Evolutionary conservation across 2,888 invertebrate species (phyloP), one percentile per base, ranked within the genome.

Genomic region (Plebejus anna): DNA sequence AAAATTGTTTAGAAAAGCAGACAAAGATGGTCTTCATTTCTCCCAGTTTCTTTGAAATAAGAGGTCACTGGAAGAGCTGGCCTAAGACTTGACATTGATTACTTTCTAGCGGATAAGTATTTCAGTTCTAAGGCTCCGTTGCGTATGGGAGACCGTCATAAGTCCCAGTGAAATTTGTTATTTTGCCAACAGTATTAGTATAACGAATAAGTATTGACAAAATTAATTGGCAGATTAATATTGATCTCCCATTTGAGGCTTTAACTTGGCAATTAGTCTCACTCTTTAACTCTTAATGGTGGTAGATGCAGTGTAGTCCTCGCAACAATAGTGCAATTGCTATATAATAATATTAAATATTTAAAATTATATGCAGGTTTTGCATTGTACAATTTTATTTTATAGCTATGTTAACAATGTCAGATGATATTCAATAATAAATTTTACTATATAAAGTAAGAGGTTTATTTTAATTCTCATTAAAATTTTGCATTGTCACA

Each of bases 371-470:
- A 90, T 89, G 91, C 91, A 92, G 84, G 81, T 88, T 87, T 87
- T 93, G 92, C 91, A 91, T 91, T 92, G 93, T 92, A 93, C 92
- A 93, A 92, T 90, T 92, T 91, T 90, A 90, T 90, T 91, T 91
- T 90, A 89, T 92, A 91, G 90, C 90, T 90, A 89, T 89, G 88
- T 91, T 89, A 88, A 89, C 86, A 87, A 86, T 88, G 87, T 89
- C 91, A 90, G 87, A 89, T 90, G 87, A 88, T 91, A 90, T 90
- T 91, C 90, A 89, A 87, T 86, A 91, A 90, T 91, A 90, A 92
- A 92, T 91, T 90, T 89, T 89, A 89, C 88, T 91, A 90, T 91
- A 88, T 88, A 88, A 90, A 89, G 83, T 89, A 89, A 90, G 88
- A 89, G 80, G 84, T 89, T 89, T 89, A 89, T 87, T 90, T 89